Base-by-base conservation (phyloP, 2,797 vertebrate genomes). In the Adrianichthys oophorus region DNA sequence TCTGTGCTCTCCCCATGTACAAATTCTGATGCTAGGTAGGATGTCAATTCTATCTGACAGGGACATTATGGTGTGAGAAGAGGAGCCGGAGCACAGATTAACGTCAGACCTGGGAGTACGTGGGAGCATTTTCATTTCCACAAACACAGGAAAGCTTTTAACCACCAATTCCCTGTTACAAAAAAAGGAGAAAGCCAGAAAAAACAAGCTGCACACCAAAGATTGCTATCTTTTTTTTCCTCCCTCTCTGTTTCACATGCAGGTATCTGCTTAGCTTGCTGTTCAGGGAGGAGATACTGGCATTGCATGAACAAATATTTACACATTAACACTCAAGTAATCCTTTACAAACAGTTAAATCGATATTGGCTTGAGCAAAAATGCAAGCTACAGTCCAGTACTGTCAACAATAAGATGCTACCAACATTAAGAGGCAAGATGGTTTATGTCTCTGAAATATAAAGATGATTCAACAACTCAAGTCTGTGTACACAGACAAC, bases 311-410 rank as follows among this genome's bases (percentile, higher is more conserved):
- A 48, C 74, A 85, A 90, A 88, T 85, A 84, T 89, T 90, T 88
- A 86, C 78, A 71, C 83, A 72, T 65, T 65, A 57, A 62, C 5
- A 29, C 61, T 80, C 77, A 75, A 81, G 70, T 83, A 86, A 85
- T 80, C 74, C 80, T 65, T 85, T 72, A 85, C 79, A 80, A 89
- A 72, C 76, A 82, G 80, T 87, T 89, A 75, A 77, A 90, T 91
- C 85, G 82, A 87, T 90, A 88, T 91, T 90, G 86, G 86, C 85
- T 79, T 78, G 84, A 84, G 81, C 74, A n/a, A 74, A 90, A 91
- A 89, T 55, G 72, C 82, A 87, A 61, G 72, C 48, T 66, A 68
- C 80, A 82, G 73, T 70, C 74, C 69, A 68, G 49, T 51, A 52
- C 47, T 75, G 71, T 69, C 76, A 82, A 67, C 70, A 70, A 74